Conservation (phyloP, 2,797 vertebrate species). For the Lepilemur ruficaudatus region DNA sequence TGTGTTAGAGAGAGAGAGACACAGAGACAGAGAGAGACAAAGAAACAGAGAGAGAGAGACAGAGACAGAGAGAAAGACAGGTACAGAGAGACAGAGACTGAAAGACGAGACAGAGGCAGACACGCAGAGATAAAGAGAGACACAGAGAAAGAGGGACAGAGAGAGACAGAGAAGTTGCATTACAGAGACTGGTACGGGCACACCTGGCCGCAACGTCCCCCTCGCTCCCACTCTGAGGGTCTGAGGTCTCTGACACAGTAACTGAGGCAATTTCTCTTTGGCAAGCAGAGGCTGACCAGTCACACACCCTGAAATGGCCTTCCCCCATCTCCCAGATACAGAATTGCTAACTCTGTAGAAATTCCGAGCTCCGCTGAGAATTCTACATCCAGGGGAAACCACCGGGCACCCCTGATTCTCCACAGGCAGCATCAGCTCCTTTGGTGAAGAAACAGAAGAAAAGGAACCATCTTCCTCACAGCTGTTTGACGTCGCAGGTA, state of each 20-base stretch:
- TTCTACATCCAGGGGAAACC: neutral
- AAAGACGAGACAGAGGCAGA: neutral
- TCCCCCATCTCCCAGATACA: neutral
- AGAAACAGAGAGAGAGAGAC: neutral
- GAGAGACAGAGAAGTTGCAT: neutral
- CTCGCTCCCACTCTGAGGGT: neutral
- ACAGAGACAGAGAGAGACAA: neutral
- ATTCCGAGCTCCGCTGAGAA: neutral
- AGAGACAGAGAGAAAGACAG: neutral
- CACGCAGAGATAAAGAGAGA: too few species aligned
- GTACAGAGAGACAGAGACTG: neutral
- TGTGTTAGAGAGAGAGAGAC: neutral
- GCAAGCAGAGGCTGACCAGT: neutral
- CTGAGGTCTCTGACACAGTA: too few species aligned
- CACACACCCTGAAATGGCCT: neutral
- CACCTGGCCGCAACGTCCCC: too few species aligned
- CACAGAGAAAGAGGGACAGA: neutral
- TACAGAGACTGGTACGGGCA: neutral
- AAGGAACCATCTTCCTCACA: neutral
- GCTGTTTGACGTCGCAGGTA: fast-evolving
- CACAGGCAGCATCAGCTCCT: neutral
- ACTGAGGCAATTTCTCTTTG: neutral
- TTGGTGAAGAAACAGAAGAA: neutral
- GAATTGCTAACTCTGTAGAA: neutral
- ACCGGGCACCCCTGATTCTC: too few species aligned